phyloP scores from a whole-genome alignment of 2,797 vertebrate species.

The Lepus townsendii region DNA sequence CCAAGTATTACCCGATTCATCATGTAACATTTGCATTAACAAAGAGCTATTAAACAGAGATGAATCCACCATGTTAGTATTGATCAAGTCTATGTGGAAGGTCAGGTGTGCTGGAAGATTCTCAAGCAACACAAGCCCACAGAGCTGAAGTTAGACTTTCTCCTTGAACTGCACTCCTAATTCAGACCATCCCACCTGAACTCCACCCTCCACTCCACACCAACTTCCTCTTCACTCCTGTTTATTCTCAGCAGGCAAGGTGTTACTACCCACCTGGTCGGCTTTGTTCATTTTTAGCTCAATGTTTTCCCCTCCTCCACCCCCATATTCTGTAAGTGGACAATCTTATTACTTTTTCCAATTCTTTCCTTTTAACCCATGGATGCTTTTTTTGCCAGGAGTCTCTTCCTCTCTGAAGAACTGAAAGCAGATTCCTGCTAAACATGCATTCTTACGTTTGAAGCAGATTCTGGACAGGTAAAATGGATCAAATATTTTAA shows the following conservation, averaged over 20 bases:
- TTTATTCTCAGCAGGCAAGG: no score
- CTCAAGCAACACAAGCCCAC: not conserved
- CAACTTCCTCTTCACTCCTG: not conserved
- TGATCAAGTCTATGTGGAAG: not conserved
- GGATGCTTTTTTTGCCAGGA: not conserved
- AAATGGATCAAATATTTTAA: not conserved
- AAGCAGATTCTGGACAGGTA: not conserved
- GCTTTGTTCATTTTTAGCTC: no score
- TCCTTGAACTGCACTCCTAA: not conserved
- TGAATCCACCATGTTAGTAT: not conserved
- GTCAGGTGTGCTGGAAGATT: not conserved
- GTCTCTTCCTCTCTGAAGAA: not conserved
- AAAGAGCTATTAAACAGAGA: not conserved
- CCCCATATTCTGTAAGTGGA: not conserved
- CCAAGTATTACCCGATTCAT: not conserved
- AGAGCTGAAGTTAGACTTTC: not conserved
- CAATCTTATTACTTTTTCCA: not conserved
- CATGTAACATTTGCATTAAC: slow-evolving; percentile 9
- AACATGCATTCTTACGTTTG: no score
- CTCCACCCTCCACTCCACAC: not conserved
- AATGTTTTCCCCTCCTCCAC: no score
- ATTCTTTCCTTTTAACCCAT: not conserved
- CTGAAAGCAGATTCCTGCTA: not conserved
- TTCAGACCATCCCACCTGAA: not conserved
- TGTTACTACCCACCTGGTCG: fast-evolving